Percentiles rank a stretch among this genome's conserved stretches.
Conservation (phyloP, 2,797 vertebrate genomes). For the Poeciliopsis turneri region DNA sequence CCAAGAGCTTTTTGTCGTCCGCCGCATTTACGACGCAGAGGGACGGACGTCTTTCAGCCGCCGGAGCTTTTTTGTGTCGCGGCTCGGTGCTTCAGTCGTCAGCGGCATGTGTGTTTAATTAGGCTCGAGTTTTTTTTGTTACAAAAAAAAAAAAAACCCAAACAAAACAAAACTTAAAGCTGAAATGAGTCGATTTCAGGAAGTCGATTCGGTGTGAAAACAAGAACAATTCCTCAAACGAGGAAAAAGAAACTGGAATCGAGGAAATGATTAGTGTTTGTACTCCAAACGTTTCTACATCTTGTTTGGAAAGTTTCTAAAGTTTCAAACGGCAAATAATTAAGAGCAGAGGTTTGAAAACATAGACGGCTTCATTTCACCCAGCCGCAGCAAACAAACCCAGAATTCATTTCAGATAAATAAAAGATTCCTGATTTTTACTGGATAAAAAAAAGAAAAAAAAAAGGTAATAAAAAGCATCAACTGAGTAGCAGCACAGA, state of each 20-base stretch:
- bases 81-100: constrained; percentile 55
- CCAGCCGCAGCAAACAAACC: neutral
- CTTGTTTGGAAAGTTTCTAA: constrained; percentile 1
- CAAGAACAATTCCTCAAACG: constrained; percentile 53
- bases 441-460: neutral
- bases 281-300: neutral
- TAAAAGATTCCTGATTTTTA: neutral
- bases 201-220: constrained; percentile 54
- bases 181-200: constrained; percentile 60
- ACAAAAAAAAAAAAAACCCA: too few species aligned
- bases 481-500: neutral
- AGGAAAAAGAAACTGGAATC: constrained; percentile 30
- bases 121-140: too few species aligned
- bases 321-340: constrained; percentile 25
- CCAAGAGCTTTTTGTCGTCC: constrained; percentile 58
- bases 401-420: neutral
- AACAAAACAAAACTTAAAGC: constrained; percentile 41
- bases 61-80: constrained; percentile 14
- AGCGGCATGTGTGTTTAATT: constrained; percentile 66
- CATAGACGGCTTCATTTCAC: neutral
- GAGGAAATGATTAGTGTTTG: constrained; percentile 39
- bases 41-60: constrained; percentile 29
- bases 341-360: constrained; percentile 35
- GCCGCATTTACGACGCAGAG: constrained; percentile 49
- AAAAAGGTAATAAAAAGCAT: neutral